Evolutionary conservation across 2,888 invertebrate species (phyloP), one percentile per base, ranked within the genome.

Genomic region (Amblyteles armatorius): DNA sequence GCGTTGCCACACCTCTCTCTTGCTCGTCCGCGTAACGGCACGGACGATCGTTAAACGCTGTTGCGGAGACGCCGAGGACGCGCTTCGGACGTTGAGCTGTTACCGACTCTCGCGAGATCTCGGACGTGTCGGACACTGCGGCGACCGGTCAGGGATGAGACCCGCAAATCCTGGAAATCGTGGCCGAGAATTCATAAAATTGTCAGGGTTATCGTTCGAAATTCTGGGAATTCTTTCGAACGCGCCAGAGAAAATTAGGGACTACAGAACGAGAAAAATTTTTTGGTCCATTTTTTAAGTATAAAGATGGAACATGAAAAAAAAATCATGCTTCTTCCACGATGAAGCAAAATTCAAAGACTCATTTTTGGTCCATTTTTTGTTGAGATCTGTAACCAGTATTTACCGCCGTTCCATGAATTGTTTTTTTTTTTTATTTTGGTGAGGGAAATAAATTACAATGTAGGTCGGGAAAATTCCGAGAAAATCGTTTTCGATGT

Each of bases 21-120:
- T 68, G 22, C 79, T 55, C 50, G 68, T 26, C 19, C 29, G 69
- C 69, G 76, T 82, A 77, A 69, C 69, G 68, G 71, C 73, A 63
- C 55, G 60, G 40, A 40, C 71, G 79, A 83, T 79, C 73, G 65
- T 80, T 79, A 84, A 84, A 84, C 81, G 72, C 73, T 67, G 73
- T 40, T 69, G 67, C 78, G 69, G 40, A 33, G 69, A 36, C 65
- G 79, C 68, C 50, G 69, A 57, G 22, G 55, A 52, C 50, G 22
- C 73, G 79, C 60, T 29, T 65, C 76, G 63, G 83, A 65, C 50
- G 67, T 77, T 33, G 26, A 48, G 44, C 26, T 13, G 65, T 77
- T 77, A 65, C 76, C 36, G 50, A 60, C 76, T 44, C 60, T 40
- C 40, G 5, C 36, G 36, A 36, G 36, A 36, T 7, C 36, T 9